A percentile compares a stretch with the other conserved stretches of the same genome.
phyloP scores from a whole-genome alignment of 2,888 invertebrate genomes.

The Neuroscelio doddi region DNA sequence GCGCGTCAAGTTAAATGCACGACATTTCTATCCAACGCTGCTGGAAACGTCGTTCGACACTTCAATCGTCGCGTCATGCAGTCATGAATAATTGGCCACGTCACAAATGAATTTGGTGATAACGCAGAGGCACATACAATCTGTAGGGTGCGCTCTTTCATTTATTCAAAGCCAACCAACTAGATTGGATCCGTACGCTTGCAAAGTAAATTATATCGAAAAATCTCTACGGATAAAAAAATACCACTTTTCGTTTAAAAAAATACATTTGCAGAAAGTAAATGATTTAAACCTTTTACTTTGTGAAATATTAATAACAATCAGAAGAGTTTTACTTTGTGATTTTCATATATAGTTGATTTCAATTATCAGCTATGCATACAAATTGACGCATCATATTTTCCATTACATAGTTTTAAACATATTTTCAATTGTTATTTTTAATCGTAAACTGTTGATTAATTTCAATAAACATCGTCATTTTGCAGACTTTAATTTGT shows the following conservation, averaged over 20 bases:
- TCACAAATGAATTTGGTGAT: slow-evolving; percentile 67
- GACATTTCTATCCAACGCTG: slow-evolving; percentile 41
- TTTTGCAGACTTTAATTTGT: too few species aligned
- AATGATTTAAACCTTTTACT: slow-evolving; percentile 7
- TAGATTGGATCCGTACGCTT: slow-evolving; percentile 47
- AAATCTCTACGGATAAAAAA: slow-evolving; percentile 28
- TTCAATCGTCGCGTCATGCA: slow-evolving; percentile 60
- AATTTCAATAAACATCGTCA: too few species aligned
- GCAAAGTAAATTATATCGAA: slow-evolving; percentile 54
- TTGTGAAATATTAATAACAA: slow-evolving; percentile 37
- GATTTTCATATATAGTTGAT: neutral
- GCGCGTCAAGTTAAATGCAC: slow-evolving; percentile 48
- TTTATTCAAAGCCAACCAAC: slow-evolving; percentile 61
- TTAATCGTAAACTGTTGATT: too few species aligned
- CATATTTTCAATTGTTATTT: too few species aligned
- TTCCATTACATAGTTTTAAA: neutral
- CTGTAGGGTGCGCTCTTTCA: slow-evolving; percentile 51
- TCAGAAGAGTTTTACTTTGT: slow-evolving; percentile 2
- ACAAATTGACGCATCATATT: slow-evolving; percentile 4
- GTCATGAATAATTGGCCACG: slow-evolving; percentile 67
- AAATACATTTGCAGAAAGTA: neutral
- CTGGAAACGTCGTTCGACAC: slow-evolving; percentile 47
- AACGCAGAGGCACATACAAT: slow-evolving; percentile 55
- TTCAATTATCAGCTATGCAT: slow-evolving; percentile 3
- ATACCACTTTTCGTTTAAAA: slow-evolving; percentile 8